A percentile compares a stretch with the other conserved stretches of the same genome.
Conservation (phyloP, 2,797 vertebrate genomes). For the Anguilla pacifica region DNA sequence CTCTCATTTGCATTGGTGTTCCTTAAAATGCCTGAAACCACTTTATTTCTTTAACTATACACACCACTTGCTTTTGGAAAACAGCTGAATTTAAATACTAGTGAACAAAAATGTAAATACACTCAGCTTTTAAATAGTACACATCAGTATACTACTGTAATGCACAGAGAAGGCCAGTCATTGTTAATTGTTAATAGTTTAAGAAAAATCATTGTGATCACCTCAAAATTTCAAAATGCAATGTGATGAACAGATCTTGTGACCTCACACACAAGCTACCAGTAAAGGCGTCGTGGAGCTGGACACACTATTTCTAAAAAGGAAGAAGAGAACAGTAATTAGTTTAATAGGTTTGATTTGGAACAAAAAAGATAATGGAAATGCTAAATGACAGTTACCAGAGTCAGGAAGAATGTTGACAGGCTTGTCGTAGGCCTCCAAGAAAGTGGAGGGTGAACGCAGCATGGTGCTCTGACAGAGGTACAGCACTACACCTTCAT, state of each 20-base stretch:
- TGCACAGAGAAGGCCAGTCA: not conserved
- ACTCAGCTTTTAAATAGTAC: not conserved
- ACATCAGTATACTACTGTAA: not conserved
- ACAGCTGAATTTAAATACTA: not conserved
- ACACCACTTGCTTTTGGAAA: not conserved
- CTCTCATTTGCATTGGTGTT: not conserved
- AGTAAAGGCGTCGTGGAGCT: constrained; percentile 32
- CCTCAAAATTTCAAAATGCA: not conserved
- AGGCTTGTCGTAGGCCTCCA: constrained; percentile 31
- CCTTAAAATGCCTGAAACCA: not conserved
- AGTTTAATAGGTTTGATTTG: constrained; percentile 2
- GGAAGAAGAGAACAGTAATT: not conserved
- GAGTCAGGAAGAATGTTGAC: constrained; percentile 36
- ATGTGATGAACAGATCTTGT: not conserved
- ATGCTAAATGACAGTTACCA: constrained; percentile 22
- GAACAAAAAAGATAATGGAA: not conserved
- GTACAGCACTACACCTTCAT: constrained; percentile 33
- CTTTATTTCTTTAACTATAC: not conserved
- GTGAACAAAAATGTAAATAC: not conserved
- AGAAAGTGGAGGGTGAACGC: constrained; percentile 33
- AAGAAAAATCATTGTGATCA: not conserved
- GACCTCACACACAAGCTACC: not conserved
- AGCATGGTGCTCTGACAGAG: constrained; percentile 33
- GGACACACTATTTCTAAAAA: constrained; percentile 38
- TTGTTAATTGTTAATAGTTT: not conserved